These are phyloP conservation scores for Andricus grossulariae DNA, from an alignment of 1,140 invertebrate species.

Conservation along the genomic window DNA sequence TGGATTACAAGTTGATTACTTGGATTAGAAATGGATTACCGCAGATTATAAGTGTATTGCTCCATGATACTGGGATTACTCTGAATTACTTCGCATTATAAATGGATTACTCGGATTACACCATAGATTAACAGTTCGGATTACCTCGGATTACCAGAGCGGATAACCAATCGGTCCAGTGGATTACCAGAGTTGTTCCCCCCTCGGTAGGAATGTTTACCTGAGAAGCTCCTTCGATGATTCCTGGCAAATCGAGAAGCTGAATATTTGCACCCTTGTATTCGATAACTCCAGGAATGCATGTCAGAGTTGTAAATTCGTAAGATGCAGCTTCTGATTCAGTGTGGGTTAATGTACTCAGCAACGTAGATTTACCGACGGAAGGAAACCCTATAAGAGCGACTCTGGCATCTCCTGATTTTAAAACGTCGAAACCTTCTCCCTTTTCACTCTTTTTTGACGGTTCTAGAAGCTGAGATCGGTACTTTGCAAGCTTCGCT, in stretches of 20 bases:
- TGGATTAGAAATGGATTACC: no score
- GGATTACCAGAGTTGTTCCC: no score
- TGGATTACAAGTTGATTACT: no score
- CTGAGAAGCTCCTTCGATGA: conserved; percentile 97
- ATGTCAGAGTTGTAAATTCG: conserved; percentile 99
- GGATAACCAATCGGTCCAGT: no score
- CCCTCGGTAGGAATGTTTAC: conserved; percentile 51
- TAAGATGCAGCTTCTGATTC: conserved; percentile 97
- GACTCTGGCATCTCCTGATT: conserved; percentile 98
- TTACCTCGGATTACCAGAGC: no score
- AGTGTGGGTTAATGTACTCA: conserved; percentile 95
- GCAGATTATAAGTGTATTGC: no score
- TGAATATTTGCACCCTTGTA: conserved; percentile 99
- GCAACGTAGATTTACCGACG: conserved; percentile 96
- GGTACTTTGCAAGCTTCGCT: conserved; percentile 98
- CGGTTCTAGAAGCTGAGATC: conserved; percentile 96
- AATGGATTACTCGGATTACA: no score
- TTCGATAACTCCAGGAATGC: conserved; percentile 99
- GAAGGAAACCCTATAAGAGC: conserved; percentile 98
- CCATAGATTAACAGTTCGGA: no score
- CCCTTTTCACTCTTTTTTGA: conserved; percentile 97
- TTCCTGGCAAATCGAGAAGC: conserved; percentile 96
- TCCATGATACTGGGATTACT: no score
- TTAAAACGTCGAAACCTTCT: conserved; percentile 99
- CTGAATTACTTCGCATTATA: no score